Percentiles rank a stretch among this genome's conserved stretches.
phyloP scores from a whole-genome alignment of 2,888 invertebrate genomes.

The Falcaria lacertinaria region DNA sequence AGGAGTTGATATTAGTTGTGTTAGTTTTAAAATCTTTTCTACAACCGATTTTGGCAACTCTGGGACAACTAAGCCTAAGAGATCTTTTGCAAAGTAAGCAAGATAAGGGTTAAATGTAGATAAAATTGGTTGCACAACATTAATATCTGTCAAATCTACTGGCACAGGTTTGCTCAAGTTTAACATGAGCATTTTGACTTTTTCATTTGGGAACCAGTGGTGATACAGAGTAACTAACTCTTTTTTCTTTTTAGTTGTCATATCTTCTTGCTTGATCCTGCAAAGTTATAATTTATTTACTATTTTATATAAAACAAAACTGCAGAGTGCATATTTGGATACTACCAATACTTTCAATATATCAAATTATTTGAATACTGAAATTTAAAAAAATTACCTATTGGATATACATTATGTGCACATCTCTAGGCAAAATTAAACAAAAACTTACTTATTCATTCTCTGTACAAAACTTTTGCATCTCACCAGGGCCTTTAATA shows the following conservation, averaged over 20 bases:
- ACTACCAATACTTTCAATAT: too few relatives aligned
- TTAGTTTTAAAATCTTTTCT: constrained; percentile 46
- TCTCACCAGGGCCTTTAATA: constrained; percentile 62
- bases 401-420: too few relatives aligned
- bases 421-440: too few relatives aligned
- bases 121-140: constrained; percentile 57
- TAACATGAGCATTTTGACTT: constrained; percentile 41
- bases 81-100: constrained; percentile 50
- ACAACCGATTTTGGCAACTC: constrained; percentile 36
- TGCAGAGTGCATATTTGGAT: too few relatives aligned
- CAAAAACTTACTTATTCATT: constrained; percentile 50
- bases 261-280: constrained; percentile 33
- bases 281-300: constrained; percentile 8
- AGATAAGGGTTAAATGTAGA: constrained; percentile 59
- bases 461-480: constrained; percentile 47
- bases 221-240: constrained; percentile 50
- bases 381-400: too few relatives aligned
- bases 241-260: constrained; percentile 38
- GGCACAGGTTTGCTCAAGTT: constrained; percentile 57
- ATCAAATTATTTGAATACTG: too few relatives aligned
- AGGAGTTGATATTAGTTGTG: constrained; percentile 54
- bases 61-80: constrained; percentile 52
- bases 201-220: constrained; percentile 65
- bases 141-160: constrained; percentile 45
- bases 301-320: background rate